phyloP scores from a whole-genome alignment of 1,140 invertebrate genomes.

The Eurosta solidaginis region DNA sequence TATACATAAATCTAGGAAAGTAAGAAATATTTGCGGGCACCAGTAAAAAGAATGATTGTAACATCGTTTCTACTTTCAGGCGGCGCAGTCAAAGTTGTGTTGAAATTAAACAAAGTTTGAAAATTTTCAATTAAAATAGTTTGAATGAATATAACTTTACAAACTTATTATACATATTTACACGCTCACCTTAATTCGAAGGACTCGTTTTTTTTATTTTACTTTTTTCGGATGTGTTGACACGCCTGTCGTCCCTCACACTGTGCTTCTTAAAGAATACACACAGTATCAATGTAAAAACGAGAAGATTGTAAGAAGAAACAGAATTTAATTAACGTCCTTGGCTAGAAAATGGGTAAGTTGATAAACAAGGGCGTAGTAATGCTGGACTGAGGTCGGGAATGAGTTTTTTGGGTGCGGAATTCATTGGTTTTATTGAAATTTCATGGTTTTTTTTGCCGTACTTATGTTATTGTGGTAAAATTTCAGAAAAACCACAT shows the following conservation, averaged over 20 bases:
- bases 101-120: neutral
- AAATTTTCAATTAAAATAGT: neutral
- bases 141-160: neutral
- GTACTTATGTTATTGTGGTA: no score
- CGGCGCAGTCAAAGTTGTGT: neutral
- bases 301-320: conserved; percentile 4
- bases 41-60: no score
- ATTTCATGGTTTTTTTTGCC: no score
- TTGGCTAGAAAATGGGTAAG: conserved; percentile 33
- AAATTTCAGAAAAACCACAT: no score
- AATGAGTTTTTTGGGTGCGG: neutral
- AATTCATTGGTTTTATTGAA: no score
- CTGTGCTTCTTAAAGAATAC: neutral
- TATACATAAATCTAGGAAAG: neutral
- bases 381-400: neutral
- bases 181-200: neutral
- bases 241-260: neutral
- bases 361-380: neutral
- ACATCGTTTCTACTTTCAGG: neutral
- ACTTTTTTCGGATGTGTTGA: neutral
- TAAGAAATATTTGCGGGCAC: neutral
- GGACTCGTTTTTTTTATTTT: neutral
- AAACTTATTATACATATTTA: no score
- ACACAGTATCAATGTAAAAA: neutral
- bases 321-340: conserved; percentile 22